Conservation (phyloP, 2,888 invertebrate species). For the Eulithis testata region DNA sequence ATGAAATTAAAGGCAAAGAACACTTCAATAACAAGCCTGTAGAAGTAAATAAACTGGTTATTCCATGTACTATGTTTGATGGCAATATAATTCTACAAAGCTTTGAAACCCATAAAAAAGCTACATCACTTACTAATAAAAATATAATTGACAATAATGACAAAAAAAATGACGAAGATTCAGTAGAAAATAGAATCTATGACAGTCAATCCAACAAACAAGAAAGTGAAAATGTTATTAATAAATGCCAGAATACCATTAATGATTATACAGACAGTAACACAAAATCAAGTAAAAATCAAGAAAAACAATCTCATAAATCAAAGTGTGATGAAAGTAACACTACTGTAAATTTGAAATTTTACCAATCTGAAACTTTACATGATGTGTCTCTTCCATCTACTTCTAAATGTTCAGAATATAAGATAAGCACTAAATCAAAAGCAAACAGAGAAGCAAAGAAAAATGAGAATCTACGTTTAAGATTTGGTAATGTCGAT, state of each 20-base stretch:
- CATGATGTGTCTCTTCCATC: constrained; percentile 48
- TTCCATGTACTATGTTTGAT: constrained; percentile 18
- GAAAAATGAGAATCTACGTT: not conserved
- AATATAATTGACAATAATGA: not conserved
- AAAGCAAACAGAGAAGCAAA: constrained; percentile 1
- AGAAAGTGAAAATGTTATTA: not conserved
- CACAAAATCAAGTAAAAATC: not conserved
- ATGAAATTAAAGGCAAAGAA: constrained; percentile 27
- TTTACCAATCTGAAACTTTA: constrained; percentile 2
- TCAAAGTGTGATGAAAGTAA: constrained; percentile 4
- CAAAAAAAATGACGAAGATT: not conserved
- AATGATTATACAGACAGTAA: not conserved
- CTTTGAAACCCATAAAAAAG: constrained; percentile 4
- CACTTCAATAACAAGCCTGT: constrained; percentile 12
- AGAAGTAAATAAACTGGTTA: constrained; percentile 21
- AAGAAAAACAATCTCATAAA: constrained; percentile 8
- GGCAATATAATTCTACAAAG: constrained; percentile 13
- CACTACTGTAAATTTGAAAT: not conserved
- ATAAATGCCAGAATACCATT: constrained; percentile 1
- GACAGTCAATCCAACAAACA: constrained; percentile 3
- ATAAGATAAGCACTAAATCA: constrained; percentile 10
- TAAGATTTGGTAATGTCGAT: not conserved
- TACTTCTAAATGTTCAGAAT: constrained; percentile 52
- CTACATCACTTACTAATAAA: not conserved
- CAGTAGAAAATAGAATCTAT: not conserved